A percentile compares a stretch with the other conserved stretches of the same genome.
Conservation (phyloP, 2,888 invertebrate genomes). For the Synanthedon tipuliformis region DNA sequence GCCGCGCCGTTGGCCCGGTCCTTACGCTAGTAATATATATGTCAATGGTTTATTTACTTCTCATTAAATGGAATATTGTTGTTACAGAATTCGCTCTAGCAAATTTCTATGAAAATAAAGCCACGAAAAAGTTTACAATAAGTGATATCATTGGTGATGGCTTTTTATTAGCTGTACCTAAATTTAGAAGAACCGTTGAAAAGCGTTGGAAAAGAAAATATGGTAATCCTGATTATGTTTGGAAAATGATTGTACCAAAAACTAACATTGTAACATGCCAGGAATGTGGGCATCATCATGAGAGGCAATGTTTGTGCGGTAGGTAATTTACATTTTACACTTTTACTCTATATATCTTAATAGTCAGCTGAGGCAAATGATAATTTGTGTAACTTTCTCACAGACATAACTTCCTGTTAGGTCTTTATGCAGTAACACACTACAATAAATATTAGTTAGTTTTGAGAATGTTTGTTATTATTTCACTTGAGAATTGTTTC, state of each 20-base stretch:
- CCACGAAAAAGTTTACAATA: conserved; percentile 56
- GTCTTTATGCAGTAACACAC: not conserved
- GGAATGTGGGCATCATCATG: conserved; percentile 87
- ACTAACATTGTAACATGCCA: conserved; percentile 80
- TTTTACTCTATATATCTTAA: not conserved
- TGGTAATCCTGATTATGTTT: conserved; percentile 74
- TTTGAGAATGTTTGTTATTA: too few relatives aligned
- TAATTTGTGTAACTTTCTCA: not conserved
- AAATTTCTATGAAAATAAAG: conserved; percentile 28
- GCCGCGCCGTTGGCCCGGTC: too few relatives aligned
- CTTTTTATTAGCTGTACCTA: conserved; percentile 86
- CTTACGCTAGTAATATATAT: too few relatives aligned
- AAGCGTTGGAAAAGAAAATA: conserved; percentile 78
- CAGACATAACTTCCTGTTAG: not conserved
- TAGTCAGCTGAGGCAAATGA: not conserved
- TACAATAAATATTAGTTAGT: too few relatives aligned
- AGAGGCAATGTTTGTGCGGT: conserved; percentile 85
- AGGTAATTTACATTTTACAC: conserved; percentile 31
- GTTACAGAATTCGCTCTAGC: conserved; percentile 47
- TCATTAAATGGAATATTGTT: not conserved
- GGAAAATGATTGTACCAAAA: conserved; percentile 79
- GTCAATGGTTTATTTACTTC: too few relatives aligned
- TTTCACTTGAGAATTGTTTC: too few relatives aligned
- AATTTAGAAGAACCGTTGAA: conserved; percentile 81
- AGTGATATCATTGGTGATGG: conserved; percentile 79